Conservation (phyloP, 2,888 invertebrate genomes). For the Hemicrepidius hirtus region DNA sequence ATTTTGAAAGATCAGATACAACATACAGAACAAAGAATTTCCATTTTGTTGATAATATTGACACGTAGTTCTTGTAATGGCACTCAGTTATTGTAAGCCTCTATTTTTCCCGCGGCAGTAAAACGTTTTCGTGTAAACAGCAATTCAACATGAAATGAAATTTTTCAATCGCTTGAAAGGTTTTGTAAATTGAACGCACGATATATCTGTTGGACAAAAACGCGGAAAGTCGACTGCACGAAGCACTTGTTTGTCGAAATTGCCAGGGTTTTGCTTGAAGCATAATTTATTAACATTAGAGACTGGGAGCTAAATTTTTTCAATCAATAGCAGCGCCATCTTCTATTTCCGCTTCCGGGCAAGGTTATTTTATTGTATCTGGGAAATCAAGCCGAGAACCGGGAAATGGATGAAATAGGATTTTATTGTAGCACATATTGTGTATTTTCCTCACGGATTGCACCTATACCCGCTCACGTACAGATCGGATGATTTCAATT, state of each 20-base stretch:
- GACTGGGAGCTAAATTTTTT: slow-evolving; percentile 35
- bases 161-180: slow-evolving; percentile 25
- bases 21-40: slow-evolving; percentile 4
- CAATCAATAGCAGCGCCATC: slow-evolving; percentile 44
- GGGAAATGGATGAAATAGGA: slow-evolving; percentile 52
- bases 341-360: slow-evolving; percentile 47
- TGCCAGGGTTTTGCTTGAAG: slow-evolving; percentile 23
- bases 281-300: slow-evolving; percentile 42
- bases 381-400: slow-evolving; percentile 45
- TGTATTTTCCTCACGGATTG: slow-evolving; percentile 56
- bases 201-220: slow-evolving; percentile 18
- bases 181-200: slow-evolving; percentile 19
- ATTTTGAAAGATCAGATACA: not conserved
- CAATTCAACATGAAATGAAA: slow-evolving; percentile 16
- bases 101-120: not conserved
- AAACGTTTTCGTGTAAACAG: slow-evolving; percentile 25
- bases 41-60: slow-evolving; percentile 10
- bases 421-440: slow-evolving; percentile 51
- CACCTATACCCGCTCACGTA: slow-evolving; percentile 54
- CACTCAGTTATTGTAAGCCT: not conserved
- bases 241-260: slow-evolving; percentile 15
- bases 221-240: not conserved
- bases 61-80: not conserved
- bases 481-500: slow-evolving; percentile 56
- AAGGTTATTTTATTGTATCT: slow-evolving; percentile 48